A percentile compares a stretch with the other conserved stretches of the same genome.
Evolutionary conservation across 2,888 invertebrate species (phyloP).

Genomic region (Agrochola circellaris): DNA sequence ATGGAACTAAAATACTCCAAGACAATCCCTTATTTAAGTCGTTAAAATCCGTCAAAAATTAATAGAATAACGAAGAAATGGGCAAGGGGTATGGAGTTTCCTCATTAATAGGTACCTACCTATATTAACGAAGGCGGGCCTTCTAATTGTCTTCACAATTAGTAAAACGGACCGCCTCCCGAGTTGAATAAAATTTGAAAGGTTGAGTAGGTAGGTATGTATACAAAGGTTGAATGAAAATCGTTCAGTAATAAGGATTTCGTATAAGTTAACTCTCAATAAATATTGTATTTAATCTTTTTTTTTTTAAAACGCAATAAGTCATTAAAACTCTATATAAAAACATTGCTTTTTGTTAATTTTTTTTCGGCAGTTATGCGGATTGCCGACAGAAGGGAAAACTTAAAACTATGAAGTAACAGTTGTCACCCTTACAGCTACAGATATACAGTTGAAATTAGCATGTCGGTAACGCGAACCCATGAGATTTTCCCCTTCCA

Average conservation of each 20-base stretch:
- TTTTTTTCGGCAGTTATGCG: not conserved
- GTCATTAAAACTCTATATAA: not conserved
- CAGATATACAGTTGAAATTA: not conserved
- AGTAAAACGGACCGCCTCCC: constrained; percentile 69
- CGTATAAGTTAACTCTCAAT: not conserved
- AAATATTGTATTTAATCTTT: not conserved
- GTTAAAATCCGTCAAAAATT: constrained; percentile 48
- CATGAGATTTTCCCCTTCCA: not conserved
- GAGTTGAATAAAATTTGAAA: constrained; percentile 33
- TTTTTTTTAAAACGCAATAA: not conserved
- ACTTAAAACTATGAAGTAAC: not conserved
- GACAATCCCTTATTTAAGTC: not conserved
- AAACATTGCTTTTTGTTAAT: not conserved
- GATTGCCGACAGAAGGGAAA: not conserved
- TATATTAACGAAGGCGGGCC: constrained; percentile 79
- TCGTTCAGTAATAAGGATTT: not conserved
- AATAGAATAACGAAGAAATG: constrained; percentile 62
- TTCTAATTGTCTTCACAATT: constrained; percentile 88
- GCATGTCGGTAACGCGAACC: not conserved
- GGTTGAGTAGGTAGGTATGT: not conserved
- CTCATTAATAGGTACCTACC: constrained; percentile 80
- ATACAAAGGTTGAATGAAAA: constrained; percentile 3
- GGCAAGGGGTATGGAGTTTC: constrained; percentile 78
- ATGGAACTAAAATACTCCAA: not conserved
- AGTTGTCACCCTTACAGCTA: no score